Percentiles rank a stretch among this genome's conserved stretches.
phyloP scores from a whole-genome alignment of 1,140 invertebrate genomes.

The Ceratina calcarata region DNA sequence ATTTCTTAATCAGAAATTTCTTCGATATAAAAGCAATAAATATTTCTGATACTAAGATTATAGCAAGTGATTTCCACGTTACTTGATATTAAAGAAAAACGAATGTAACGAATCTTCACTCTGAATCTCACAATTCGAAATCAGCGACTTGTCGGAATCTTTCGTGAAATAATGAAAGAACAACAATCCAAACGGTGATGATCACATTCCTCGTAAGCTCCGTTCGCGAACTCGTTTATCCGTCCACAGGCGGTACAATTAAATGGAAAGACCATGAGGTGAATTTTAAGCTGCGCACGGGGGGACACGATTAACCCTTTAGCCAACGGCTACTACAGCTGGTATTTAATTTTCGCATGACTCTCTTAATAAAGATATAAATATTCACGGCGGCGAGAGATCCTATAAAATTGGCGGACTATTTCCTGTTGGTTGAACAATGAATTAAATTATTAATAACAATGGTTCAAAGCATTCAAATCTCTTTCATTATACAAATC shows the following conservation, averaged over 20 bases:
- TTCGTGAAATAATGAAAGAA: slow-evolving; percentile 23
- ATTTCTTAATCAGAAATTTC: too few species aligned
- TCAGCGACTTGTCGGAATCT: neutral
- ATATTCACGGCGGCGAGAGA: neutral
- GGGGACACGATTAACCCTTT: slow-evolving; percentile 18
- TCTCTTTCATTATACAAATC: too few species aligned
- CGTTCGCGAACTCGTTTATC: neutral
- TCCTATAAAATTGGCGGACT: neutral
- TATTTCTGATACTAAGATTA: too few species aligned
- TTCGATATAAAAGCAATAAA: too few species aligned
- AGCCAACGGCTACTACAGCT: neutral
- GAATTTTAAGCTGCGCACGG: slow-evolving; percentile 4
- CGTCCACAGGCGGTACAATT: neutral
- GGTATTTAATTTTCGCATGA: slow-evolving; percentile 18
- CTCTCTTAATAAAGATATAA: slow-evolving; percentile 15
- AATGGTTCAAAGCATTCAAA: too few species aligned
- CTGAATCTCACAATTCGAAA: neutral
- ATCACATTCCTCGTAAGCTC: neutral
- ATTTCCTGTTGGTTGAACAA: neutral
- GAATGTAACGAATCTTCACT: neutral
- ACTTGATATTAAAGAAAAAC: too few species aligned
- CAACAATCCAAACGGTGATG: slow-evolving; percentile 34
- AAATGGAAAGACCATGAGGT: neutral
- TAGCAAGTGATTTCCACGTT: too few species aligned
- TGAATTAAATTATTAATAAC: too few species aligned